These are phyloP conservation scores for Caenorhabditis inopinata DNA, from an alignment of 1,140 invertebrate species.

Conservation along the genomic window DNA sequence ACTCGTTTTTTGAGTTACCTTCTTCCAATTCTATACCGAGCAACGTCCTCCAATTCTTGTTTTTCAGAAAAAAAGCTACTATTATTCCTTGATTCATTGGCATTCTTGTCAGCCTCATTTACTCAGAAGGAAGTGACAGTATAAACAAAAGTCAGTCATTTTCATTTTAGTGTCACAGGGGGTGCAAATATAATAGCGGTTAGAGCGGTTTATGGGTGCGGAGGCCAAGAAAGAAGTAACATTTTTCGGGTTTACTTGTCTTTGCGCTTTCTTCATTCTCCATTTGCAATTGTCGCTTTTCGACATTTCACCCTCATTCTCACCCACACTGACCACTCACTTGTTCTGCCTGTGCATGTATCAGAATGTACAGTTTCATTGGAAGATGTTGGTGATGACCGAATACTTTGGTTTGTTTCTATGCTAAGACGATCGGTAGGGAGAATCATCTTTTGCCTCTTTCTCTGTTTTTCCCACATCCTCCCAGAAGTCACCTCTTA, in stretches of 20 bases:
- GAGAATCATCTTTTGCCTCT: background rate
- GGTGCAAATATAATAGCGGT: background rate
- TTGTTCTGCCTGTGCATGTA: background rate
- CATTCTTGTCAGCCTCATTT: constrained; percentile 17
- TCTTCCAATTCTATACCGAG: too few relatives aligned
- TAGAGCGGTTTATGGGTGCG: background rate
- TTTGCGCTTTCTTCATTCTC: too few relatives aligned
- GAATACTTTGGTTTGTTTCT: background rate
- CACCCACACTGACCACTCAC: background rate
- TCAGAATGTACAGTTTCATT: too few relatives aligned
- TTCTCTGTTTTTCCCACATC: background rate
- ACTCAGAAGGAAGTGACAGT: background rate
- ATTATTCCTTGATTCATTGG: background rate
- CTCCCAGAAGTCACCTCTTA: constrained; percentile 11
- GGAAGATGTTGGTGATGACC: too few relatives aligned
- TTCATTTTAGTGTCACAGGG: background rate
- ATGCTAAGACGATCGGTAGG: background rate
- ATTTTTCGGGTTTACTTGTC: too few relatives aligned
- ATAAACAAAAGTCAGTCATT: background rate
- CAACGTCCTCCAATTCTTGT: background rate
- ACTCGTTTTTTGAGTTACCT: too few relatives aligned
- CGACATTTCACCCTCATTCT: too few relatives aligned
- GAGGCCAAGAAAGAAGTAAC: background rate
- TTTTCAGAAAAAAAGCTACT: background rate
- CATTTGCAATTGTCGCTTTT: too few relatives aligned